phyloP scores from a whole-genome alignment of 2,113 vertebrate species.

The Chaetodon auriga region DNA sequence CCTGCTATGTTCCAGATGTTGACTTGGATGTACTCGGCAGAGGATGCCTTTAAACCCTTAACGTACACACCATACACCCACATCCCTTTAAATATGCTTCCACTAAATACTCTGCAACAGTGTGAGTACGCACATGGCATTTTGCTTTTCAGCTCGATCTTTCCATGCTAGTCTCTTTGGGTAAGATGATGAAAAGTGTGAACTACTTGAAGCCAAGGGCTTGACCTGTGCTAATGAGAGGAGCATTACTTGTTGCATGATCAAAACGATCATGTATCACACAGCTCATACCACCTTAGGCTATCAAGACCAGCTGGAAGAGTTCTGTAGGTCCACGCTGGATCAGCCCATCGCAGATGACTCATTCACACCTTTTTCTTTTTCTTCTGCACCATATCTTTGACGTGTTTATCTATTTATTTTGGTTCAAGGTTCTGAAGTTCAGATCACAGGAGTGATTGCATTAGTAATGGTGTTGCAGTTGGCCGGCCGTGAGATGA shows the following conservation, averaged over 20 bases:
- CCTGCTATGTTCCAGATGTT: slow-evolving; percentile 67
- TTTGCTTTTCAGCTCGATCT: slow-evolving; percentile 20
- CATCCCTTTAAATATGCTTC: slow-evolving; percentile 21
- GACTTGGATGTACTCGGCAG: slow-evolving; percentile 9
- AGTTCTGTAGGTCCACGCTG: slow-evolving; percentile 41
- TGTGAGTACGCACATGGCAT: background rate
- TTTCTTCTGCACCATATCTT: slow-evolving; percentile 12
- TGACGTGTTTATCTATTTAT: slow-evolving; percentile 68
- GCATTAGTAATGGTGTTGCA: slow-evolving; percentile 68
- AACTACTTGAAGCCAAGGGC: slow-evolving; percentile 56
- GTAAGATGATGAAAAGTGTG: slow-evolving; percentile 47
- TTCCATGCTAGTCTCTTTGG: slow-evolving; percentile 26
- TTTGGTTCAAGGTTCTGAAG: slow-evolving; percentile 56
- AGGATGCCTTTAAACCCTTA: slow-evolving; percentile 32
- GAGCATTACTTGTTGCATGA: slow-evolving; percentile 52
- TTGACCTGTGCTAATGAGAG: slow-evolving; percentile 74
- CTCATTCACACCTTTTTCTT: slow-evolving; percentile 54
- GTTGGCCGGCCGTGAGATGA: slow-evolving; percentile 68
- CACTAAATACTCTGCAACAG: background rate
- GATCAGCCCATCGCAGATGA: slow-evolving; percentile 58
- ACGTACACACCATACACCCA: slow-evolving; percentile 25
- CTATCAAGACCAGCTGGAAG: slow-evolving; percentile 65
- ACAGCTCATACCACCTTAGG: slow-evolving; percentile 55
- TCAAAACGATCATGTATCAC: slow-evolving; percentile 55
- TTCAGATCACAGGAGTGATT: slow-evolving; percentile 64